Evolutionary conservation across 2,113 vertebrate genomes (phyloP).

Genomic region (Perca schrenkii): DNA sequence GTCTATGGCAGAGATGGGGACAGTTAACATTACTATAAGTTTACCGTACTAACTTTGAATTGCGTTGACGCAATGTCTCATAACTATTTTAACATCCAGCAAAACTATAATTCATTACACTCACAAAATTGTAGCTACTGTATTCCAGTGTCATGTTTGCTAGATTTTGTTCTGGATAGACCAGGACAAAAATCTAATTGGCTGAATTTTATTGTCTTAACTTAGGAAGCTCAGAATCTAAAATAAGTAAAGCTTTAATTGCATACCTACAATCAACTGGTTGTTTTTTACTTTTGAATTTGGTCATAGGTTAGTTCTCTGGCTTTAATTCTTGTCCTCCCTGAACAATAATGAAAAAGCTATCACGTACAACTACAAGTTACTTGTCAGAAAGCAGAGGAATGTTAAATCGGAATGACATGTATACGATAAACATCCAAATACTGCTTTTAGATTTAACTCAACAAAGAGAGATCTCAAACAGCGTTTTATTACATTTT

Average conservation of each 20-base stretch:
- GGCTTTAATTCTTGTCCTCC: neutral
- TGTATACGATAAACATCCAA: neutral
- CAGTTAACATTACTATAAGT: too few species aligned
- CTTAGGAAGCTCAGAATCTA: too few species aligned
- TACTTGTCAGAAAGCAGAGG: neutral
- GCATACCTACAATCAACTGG: neutral
- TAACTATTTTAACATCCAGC: neutral
- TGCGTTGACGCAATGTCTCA: neutral
- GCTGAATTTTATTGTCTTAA: neutral
- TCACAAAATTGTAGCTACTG: neutral
- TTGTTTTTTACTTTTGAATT: neutral
- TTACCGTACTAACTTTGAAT: too few species aligned
- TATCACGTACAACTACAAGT: neutral
- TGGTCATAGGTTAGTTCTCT: neutral
- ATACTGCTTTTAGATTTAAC: constrained; percentile 16
- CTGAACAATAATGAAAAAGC: neutral
- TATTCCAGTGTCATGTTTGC: too few species aligned
- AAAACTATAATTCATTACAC: neutral
- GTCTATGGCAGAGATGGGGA: too few species aligned
- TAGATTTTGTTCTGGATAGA: neutral
- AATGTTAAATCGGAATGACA: neutral
- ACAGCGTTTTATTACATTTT: constrained; percentile 99
- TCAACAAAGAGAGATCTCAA: constrained; percentile 91
- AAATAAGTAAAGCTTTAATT: neutral
- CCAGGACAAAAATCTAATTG: too few species aligned